Evolutionary conservation across 35 echinoderm and acorn worm species (phyloP).

Genomic region (Lytechinus pictus): DNA sequence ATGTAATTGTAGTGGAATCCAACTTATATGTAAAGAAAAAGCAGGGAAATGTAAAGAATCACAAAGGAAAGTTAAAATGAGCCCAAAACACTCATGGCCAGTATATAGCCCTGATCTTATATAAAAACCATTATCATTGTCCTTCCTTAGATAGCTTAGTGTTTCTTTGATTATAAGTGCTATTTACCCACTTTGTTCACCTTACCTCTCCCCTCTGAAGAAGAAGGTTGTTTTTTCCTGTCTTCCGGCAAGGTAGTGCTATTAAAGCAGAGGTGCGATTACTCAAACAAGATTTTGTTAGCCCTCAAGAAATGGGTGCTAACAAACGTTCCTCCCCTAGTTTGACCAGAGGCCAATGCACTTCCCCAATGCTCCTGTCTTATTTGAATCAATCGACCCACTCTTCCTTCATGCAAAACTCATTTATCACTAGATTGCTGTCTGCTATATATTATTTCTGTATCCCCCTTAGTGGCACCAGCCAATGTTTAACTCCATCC

Average conservation of each 20-base stretch:
- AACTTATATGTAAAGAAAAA: too few species aligned
- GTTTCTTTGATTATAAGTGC: too few species aligned
- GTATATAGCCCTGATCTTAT: too few species aligned
- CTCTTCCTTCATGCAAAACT: conserved; percentile 10
- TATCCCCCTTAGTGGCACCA: not conserved
- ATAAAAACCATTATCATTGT: too few species aligned
- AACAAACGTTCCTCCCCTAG: not conserved
- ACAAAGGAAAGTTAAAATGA: too few species aligned
- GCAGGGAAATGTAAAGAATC: too few species aligned
- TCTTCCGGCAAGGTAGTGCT: not conserved
- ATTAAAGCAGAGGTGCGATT: not conserved
- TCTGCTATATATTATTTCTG: not conserved
- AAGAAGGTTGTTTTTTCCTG: not conserved
- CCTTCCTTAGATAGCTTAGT: too few species aligned
- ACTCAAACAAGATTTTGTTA: not conserved
- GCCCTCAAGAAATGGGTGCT: not conserved
- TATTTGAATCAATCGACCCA: not conserved
- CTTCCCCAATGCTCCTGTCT: not conserved
- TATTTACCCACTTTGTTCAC: not conserved
- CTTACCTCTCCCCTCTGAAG: not conserved
- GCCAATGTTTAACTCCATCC: not conserved
- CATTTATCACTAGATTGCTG: conserved; percentile 1
- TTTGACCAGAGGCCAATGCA: not conserved
- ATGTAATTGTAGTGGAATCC: too few species aligned
- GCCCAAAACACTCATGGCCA: too few species aligned